These are phyloP conservation scores for Herpetotheres cachinnans DNA, from an alignment of 2,113 vertebrate species.

Conservation along the genomic window DNA sequence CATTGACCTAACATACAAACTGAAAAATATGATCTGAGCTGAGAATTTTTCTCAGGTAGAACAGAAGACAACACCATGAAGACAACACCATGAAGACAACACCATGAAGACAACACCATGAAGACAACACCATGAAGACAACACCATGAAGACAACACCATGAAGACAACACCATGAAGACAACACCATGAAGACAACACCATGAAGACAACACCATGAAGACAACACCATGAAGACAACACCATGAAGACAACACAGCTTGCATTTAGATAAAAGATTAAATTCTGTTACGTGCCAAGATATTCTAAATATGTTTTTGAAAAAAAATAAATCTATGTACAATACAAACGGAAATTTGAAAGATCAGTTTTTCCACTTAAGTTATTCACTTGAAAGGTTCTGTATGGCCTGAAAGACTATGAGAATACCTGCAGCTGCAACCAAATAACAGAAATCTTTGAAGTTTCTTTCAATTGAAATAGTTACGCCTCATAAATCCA, in stretches of 20 bases:
- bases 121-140: not conserved
- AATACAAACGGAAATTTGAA: not conserved
- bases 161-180: not conserved
- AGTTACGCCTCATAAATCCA: not conserved
- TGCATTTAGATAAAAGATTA: not conserved
- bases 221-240: not conserved
- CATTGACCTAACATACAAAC: accelerated
- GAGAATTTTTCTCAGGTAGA: not conserved
- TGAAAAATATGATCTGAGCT: not conserved
- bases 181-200: not conserved
- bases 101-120: not conserved
- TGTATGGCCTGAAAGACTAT: not conserved
- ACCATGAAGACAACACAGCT: accelerated
- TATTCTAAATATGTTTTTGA: not conserved
- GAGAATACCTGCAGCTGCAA: not conserved
- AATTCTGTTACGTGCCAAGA: not conserved
- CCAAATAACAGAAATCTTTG: not conserved
- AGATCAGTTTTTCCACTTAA: not conserved
- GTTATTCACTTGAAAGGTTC: not conserved
- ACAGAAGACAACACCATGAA: not conserved
- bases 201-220: not conserved
- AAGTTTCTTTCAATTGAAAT: not conserved
- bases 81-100: not conserved
- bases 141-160: not conserved
- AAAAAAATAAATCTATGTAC: not conserved